These are phyloP conservation scores for Trididemnum nubilum DNA, from an alignment of 23 tunicate genomes.

Conservation along the genomic window DNA sequence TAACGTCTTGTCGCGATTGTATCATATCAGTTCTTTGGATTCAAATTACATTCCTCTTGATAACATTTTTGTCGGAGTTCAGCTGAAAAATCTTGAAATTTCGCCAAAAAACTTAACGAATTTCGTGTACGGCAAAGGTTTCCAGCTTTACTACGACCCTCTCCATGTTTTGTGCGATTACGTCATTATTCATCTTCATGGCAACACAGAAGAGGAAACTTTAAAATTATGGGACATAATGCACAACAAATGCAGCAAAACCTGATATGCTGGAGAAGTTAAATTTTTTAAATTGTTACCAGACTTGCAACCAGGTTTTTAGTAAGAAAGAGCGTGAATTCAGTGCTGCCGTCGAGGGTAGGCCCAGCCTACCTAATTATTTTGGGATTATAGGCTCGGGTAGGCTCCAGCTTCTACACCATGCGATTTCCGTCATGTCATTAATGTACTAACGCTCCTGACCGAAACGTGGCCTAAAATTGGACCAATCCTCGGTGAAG, in stretches of 20 bases:
- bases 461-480: too few relatives aligned
- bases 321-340: too few relatives aligned
- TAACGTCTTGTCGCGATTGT: conserved; percentile 40
- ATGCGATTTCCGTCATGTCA: too few relatives aligned
- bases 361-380: too few relatives aligned
- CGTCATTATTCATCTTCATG: conserved; percentile 50
- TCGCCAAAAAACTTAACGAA: conserved; percentile 31
- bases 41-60: conserved; percentile 54
- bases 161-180: conserved; percentile 23
- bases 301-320: too few relatives aligned
- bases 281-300: too few relatives aligned
- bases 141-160: conserved; percentile 3
- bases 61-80: conserved; percentile 60
- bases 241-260: conserved; percentile 36
- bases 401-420: too few relatives aligned
- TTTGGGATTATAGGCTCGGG: too few relatives aligned
- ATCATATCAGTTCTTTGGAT: background rate
- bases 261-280: too few relatives aligned
- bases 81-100: conserved; percentile 25
- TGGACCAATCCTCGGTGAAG: too few relatives aligned
- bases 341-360: too few relatives aligned
- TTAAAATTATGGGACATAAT: conserved; percentile 33
- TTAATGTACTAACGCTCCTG: too few relatives aligned
- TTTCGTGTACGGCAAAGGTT: conserved; percentile 39
- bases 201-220: conserved; percentile 27